phyloP scores from a whole-genome alignment of 2,888 invertebrate genomes.

The Beris morrisii region DNA sequence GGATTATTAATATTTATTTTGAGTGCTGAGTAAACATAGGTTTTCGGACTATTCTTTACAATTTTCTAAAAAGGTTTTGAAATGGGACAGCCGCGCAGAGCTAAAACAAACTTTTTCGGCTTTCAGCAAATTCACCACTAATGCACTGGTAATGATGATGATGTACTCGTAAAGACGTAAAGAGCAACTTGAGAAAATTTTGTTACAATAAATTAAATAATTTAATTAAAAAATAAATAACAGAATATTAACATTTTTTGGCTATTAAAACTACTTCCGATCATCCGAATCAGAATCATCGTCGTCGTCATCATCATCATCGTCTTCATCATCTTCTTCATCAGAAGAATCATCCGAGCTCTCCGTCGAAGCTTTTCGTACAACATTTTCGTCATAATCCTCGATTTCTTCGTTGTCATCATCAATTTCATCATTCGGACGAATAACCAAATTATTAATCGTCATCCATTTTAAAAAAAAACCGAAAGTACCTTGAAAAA shows the following conservation, averaged over 20 bases:
- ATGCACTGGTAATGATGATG: too few relatives aligned
- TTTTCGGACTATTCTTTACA: too few relatives aligned
- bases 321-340: constrained; percentile 15
- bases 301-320: constrained; percentile 1
- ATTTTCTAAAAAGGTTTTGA: too few relatives aligned
- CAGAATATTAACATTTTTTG: constrained; percentile 9
- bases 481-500: constrained; percentile 56
- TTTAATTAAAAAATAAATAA: constrained; percentile 3
- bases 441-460: constrained; percentile 44
- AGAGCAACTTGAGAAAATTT: too few relatives aligned
- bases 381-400: constrained; percentile 70
- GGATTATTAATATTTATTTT: too few relatives aligned
- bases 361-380: constrained; percentile 43
- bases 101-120: too few relatives aligned
- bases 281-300: constrained; percentile 3
- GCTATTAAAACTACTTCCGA: background rate
- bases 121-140: too few relatives aligned
- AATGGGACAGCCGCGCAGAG: too few relatives aligned
- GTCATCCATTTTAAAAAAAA: background rate
- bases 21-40: too few relatives aligned
- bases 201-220: background rate
- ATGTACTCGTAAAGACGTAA: too few relatives aligned
- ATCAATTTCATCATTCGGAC: constrained; percentile 64
- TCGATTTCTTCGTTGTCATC: constrained; percentile 65
- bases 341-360: background rate